phyloP scores from a whole-genome alignment of 64 coral and sea anemone genomes.

The Porites lutea region DNA sequence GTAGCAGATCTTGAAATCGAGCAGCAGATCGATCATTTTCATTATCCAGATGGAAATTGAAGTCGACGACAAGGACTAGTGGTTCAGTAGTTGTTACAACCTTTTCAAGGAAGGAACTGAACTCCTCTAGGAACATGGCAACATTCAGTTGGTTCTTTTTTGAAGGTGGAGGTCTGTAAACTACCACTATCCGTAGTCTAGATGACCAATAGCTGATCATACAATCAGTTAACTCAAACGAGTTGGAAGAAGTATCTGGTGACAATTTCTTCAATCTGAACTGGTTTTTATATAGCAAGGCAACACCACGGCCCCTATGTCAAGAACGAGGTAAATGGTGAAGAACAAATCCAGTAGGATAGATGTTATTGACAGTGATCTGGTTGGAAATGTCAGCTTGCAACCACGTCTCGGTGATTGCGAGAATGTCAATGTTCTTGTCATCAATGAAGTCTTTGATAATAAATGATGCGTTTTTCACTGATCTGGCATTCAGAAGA shows the following conservation, averaged over 20 bases:
- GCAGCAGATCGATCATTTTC: background rate
- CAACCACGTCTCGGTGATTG: conserved; percentile 17
- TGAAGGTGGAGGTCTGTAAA: conserved; percentile 54
- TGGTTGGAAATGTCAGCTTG: background rate
- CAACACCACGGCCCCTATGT: conserved; percentile 55
- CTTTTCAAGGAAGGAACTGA: conserved; percentile 33
- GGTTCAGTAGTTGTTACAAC: background rate
- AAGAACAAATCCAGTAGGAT: conserved; percentile 59
- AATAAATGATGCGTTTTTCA: no score
- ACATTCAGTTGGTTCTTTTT: conserved; percentile 42
- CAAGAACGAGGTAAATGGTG: conserved; percentile 33
- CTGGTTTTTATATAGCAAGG: conserved; percentile 48
- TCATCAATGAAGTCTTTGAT: no score
- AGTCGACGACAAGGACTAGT: conserved; percentile 18
- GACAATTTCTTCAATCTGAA: conserved; percentile 47
- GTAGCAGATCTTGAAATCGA: conserved; percentile 2
- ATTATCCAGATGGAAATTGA: conserved; percentile 15
- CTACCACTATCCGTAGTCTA: background rate
- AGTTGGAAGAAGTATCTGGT: conserved; percentile 26
- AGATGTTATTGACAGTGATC: conserved; percentile 29
- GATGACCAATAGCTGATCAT: conserved; percentile 6
- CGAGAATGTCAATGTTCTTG: background rate
- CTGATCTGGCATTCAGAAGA: conserved; percentile 43
- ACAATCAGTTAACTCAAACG: conserved; percentile 72
- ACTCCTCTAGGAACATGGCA: conserved; percentile 38